Conservation (phyloP, 2,113 vertebrate species). For the Apodemus sylvaticus region DNA sequence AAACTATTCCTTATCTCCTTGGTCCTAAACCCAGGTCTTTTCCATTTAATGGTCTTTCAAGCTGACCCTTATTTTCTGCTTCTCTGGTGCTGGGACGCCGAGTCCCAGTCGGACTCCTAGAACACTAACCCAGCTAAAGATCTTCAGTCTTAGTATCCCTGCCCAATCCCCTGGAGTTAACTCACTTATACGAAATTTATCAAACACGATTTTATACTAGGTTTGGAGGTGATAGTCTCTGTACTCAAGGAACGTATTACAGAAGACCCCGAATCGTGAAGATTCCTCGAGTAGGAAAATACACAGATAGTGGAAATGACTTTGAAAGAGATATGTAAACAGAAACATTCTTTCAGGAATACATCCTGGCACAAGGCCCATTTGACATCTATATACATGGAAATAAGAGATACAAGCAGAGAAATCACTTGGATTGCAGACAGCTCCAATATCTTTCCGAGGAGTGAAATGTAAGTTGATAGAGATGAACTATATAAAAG, state of each 20-base stretch:
- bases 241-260: neutral
- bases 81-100: neutral
- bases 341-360: constrained; percentile 45
- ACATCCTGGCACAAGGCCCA: neutral
- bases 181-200: constrained; percentile 42
- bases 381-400: constrained; percentile 41
- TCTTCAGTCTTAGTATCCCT: neutral
- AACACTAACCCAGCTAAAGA: neutral
- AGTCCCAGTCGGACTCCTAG: neutral
- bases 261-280: constrained; percentile 1
- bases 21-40: neutral
- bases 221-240: neutral
- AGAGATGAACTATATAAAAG: constrained; percentile 38
- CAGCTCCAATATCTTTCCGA: constrained; percentile 43
- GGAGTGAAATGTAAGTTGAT: constrained; percentile 51
- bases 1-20: constrained; percentile 5
- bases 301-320: constrained; percentile 25
- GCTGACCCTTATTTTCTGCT: neutral
- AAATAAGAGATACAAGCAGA: constrained; percentile 39
- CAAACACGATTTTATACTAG: neutral
- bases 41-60: neutral
- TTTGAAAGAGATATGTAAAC: constrained; percentile 59
- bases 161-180: neutral
- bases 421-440: constrained; percentile 52
- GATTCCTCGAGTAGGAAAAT: constrained; percentile 15